These are phyloP conservation scores for Meandrina meandrites DNA, from an alignment of 92 coral and sea anemone genomes.

Conservation along the genomic window DNA sequence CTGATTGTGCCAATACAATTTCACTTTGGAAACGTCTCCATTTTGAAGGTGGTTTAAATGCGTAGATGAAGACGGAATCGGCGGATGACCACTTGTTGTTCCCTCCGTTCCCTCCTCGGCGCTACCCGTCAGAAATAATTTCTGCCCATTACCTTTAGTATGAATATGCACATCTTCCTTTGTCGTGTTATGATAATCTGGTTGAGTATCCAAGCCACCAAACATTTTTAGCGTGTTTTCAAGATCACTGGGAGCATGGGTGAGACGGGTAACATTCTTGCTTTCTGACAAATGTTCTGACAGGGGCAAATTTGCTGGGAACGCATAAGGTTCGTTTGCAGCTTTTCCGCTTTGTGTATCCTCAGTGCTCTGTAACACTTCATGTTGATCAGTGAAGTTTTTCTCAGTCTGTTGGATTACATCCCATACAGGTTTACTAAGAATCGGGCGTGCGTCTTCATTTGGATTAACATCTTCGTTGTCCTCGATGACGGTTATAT, in stretches of 20 bases:
- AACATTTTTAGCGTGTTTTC: conserved; percentile 6
- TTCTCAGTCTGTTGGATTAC: conserved; percentile 9
- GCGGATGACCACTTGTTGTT: neutral
- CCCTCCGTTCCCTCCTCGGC: conserved; percentile 31
- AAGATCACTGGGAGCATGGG: neutral
- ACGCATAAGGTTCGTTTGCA: neutral
- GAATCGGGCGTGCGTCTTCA: neutral
- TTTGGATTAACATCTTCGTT: conserved; percentile 3
- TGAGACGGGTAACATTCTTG: neutral
- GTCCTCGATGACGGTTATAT: conserved; percentile 28
- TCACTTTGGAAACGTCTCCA: neutral
- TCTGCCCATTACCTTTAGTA: neutral
- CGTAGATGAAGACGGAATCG: neutral
- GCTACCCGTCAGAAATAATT: conserved; percentile 7
- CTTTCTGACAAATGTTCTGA: neutral
- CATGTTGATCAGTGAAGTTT: conserved; percentile 3
- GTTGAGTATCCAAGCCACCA: neutral
- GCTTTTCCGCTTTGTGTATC: neutral
- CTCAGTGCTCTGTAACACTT: neutral
- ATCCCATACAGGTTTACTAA: conserved; percentile 13
- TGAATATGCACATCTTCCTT: neutral
- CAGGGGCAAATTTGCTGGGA: neutral
- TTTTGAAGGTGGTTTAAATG: neutral
- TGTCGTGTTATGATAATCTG: neutral
- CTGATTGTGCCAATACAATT: neutral